Conservation (phyloP, 1,140 invertebrate species). For the Musca domestica region DNA sequence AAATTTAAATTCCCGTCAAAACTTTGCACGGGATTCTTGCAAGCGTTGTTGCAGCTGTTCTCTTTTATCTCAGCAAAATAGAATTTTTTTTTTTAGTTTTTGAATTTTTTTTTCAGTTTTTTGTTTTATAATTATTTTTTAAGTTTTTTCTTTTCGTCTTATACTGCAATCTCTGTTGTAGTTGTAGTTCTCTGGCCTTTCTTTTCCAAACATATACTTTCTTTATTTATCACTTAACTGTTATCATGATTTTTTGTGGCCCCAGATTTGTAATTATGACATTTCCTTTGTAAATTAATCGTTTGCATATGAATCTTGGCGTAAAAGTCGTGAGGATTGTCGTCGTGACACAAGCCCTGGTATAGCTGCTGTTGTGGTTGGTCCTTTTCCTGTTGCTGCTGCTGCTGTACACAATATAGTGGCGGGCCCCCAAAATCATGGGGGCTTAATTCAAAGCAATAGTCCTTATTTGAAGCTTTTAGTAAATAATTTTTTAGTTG, state of each 20-base stretch:
- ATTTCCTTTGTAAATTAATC: not conserved
- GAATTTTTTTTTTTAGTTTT: too few species aligned
- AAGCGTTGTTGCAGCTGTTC: too few species aligned
- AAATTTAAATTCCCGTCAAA: too few species aligned
- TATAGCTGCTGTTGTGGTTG: conserved; percentile 22
- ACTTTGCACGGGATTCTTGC: too few species aligned
- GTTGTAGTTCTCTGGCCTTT: not conserved
- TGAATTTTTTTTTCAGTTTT: not conserved
- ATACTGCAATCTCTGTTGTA: conserved; percentile 3
- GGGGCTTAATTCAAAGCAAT: conserved; percentile 50
- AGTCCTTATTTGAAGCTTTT: conserved; percentile 8
- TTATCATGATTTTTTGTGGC: conserved; percentile 20
- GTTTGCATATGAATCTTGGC: not conserved
- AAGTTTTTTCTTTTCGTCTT: not conserved
- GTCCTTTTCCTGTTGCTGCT: conserved; percentile 2
- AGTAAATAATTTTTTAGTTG: conserved; percentile 6
- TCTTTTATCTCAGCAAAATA: too few species aligned
- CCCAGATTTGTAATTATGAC: not conserved
- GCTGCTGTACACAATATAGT: conserved; percentile 15
- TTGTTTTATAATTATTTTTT: conserved; percentile 2
- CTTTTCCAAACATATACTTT: conserved; percentile 6
- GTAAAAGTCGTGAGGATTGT: not conserved
- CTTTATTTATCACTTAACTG: conserved; percentile 24
- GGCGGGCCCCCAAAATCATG: conserved; percentile 51
- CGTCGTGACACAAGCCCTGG: not conserved